Conservation (phyloP, 2,797 vertebrate genomes). For the Dendrocincla tyrannina region DNA sequence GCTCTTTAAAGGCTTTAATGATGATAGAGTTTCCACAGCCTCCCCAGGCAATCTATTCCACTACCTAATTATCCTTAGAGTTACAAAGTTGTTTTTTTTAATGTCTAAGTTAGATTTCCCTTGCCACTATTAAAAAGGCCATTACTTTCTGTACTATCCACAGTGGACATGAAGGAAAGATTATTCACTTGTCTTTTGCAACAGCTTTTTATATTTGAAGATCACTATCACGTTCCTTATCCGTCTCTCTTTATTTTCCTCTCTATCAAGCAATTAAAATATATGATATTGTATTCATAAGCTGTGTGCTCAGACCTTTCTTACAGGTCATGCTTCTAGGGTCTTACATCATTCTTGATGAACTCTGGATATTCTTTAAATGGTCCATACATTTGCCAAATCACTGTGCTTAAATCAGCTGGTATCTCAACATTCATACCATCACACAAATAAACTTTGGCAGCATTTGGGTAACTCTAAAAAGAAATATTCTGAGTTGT, state of each 20-base stretch:
- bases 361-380: neutral
- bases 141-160: neutral
- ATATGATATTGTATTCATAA: neutral
- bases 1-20: neutral
- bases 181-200: neutral
- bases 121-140: neutral
- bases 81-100: neutral
- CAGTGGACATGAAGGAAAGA: neutral
- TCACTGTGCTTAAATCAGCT: neutral
- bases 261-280: neutral
- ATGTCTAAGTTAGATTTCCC: conserved; percentile 18
- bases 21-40: neutral
- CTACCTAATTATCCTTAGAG: neutral
- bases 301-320: neutral
- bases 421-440: neutral
- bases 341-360: neutral
- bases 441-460: neutral
- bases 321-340: neutral
- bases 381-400: neutral
- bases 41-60: neutral
- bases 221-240: neutral
- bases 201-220: neutral
- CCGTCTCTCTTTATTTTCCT: neutral
- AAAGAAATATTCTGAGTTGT: neutral
- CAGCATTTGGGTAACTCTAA: neutral